phyloP scores from a whole-genome alignment of 2,888 invertebrate genomes.

The Dione juno region DNA sequence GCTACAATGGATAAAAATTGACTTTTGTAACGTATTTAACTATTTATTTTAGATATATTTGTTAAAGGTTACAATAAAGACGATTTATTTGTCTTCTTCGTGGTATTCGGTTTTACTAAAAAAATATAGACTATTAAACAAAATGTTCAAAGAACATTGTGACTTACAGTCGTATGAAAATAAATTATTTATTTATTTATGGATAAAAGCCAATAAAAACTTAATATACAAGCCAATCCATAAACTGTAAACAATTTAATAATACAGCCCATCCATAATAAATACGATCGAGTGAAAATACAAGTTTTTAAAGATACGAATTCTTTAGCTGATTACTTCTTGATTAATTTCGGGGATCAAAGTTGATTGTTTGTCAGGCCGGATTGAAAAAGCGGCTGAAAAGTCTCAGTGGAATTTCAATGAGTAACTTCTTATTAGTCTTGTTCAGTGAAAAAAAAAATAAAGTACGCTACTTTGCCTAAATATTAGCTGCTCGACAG shows the following conservation, averaged over 20 bases:
- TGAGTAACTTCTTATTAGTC: constrained; percentile 30
- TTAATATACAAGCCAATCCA: constrained; percentile 4
- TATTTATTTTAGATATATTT: not conserved
- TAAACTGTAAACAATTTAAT: constrained; percentile 18
- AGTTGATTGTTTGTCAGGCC: constrained; percentile 37
- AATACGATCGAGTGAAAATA: constrained; percentile 14
- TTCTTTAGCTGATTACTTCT: constrained; percentile 32
- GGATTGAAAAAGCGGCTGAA: constrained; percentile 34
- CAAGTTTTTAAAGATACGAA: constrained; percentile 16
- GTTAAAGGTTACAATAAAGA: not conserved
- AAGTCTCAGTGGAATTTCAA: constrained; percentile 35
- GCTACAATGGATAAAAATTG: not conserved
- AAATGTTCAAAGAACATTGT: not conserved
- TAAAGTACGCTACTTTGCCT: too few relatives aligned
- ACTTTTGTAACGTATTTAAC: not conserved
- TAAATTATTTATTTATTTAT: not conserved
- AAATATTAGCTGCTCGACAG: not conserved
- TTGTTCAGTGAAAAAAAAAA: constrained; percentile 5
- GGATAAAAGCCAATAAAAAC: constrained; percentile 13
- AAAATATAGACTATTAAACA: not conserved
- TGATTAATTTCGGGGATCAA: constrained; percentile 38
- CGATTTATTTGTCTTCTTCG: not conserved
- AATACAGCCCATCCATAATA: constrained; percentile 6
- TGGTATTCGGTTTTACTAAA: not conserved
- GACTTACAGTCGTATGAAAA: not conserved